A percentile compares a stretch with the other conserved stretches of the same genome.
Conservation (phyloP, 2,888 invertebrate species). For the Parnassius orleans region DNA sequence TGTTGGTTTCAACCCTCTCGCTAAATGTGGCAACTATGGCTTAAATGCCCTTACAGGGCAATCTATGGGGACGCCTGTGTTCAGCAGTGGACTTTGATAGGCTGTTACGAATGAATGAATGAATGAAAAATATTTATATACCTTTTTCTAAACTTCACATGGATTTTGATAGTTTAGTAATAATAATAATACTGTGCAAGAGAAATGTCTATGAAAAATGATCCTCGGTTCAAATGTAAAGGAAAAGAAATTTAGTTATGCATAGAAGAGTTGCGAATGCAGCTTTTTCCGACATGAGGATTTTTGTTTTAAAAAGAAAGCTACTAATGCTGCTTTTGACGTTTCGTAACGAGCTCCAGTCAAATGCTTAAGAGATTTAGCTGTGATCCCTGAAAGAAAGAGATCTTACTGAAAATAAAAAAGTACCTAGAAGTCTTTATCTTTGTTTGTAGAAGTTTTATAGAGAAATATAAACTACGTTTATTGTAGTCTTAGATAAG, state of each 20-base stretch:
- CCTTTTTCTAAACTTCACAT: neutral
- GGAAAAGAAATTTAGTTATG: slow-evolving; percentile 9
- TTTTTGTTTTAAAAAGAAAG: slow-evolving; percentile 11
- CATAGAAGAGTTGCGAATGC: slow-evolving; percentile 17
- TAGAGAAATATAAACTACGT: too few relatives aligned
- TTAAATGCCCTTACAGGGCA: too few relatives aligned
- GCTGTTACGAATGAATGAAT: too few relatives aligned
- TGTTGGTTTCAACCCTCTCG: too few relatives aligned
- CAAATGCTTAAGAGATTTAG: slow-evolving; percentile 17
- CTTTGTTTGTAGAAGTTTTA: too few relatives aligned
- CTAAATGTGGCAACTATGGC: too few relatives aligned
- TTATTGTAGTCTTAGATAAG: too few relatives aligned
- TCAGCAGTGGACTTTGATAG: too few relatives aligned
- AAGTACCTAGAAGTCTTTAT: too few relatives aligned
- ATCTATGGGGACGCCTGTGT: too few relatives aligned
- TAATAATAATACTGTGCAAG: too few relatives aligned
- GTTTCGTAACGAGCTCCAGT: slow-evolving; percentile 16
- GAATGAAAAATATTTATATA: too few relatives aligned
- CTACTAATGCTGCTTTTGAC: slow-evolving; percentile 4
- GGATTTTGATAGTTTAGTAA: neutral
- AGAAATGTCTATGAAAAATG: slow-evolving; percentile 2
- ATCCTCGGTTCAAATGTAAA: neutral
- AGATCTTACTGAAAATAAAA: neutral
- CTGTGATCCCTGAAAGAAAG: slow-evolving; percentile 20
- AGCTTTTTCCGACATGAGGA: slow-evolving; percentile 1